Conservation (phyloP, 2,888 invertebrate species). For the Apeira syringaria region DNA sequence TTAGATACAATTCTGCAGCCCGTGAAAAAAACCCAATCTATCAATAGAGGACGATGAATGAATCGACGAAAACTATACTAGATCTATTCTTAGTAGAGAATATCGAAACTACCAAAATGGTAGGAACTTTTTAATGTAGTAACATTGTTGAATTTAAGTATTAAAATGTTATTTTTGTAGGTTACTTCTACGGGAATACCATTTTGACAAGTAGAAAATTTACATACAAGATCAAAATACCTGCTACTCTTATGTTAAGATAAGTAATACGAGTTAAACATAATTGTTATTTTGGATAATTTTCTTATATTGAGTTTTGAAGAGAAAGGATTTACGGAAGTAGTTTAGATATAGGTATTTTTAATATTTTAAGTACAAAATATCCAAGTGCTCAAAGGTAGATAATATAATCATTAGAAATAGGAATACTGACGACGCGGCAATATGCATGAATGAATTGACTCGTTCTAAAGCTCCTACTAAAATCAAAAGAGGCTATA, state of each 20-base stretch:
- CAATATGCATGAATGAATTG: no score
- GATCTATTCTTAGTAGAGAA: not conserved
- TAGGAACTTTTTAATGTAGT: conserved; percentile 7
- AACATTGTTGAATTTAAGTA: not conserved
- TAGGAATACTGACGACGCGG: no score
- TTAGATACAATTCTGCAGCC: conserved; percentile 63
- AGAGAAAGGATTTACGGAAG: no score
- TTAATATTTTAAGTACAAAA: not conserved
- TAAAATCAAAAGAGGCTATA: not conserved
- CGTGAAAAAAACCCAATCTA: conserved; percentile 40
- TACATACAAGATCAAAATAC: no score
- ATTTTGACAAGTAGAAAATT: conserved; percentile 31
- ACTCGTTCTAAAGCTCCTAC: no score
- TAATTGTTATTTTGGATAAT: no score
- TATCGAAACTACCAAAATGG: conserved; percentile 8
- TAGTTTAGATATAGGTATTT: no score
- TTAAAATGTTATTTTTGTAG: conserved; percentile 17
- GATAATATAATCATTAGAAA: no score
- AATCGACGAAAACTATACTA: conserved; percentile 5
- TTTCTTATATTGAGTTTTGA: no score
- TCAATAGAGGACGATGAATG: conserved; percentile 41
- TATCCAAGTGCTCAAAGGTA: no score
- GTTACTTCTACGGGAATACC: conserved; percentile 22
- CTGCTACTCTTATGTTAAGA: no score
- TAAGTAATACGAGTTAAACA: no score